Evolutionary conservation across 2,797 vertebrate species (phyloP), one percentile per base, ranked within the genome.

Genomic region (Aeoliscus strigatus): DNA sequence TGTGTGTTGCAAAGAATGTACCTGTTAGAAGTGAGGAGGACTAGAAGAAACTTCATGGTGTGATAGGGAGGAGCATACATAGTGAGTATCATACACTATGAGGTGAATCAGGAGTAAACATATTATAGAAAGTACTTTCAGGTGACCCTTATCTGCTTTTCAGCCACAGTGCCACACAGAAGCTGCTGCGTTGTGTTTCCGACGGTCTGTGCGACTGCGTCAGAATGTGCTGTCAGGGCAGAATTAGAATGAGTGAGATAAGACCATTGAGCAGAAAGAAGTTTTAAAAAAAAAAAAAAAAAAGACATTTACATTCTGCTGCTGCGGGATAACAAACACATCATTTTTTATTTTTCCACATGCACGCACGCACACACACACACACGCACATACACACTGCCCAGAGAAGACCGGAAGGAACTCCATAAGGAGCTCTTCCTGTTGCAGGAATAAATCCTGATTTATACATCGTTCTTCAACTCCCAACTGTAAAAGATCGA

Each of bases 181-280:
- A 53, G 36, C 53, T 57, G 61, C 40, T 62, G 60, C 66, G 76
- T 78, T 59, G 72, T 49, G 62, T 67, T 70, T 60, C 54, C 60
- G 44, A 31, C 48, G 58, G 66, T 57, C 61, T 51, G 65, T 72
- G 69, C 58, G 55, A 63, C 60, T 31, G 61, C 84, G 75, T 79
- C 63, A 55, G 53, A 84, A 84, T 59, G 77, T 84, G 84, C 81
- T 75, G 71, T 65, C 42, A 15, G 67, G 67, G 76, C 76, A 67
- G 75, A 83, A 88, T 84, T 79, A 80, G 68, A 86, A 87, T 82
- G 73, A 67, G 50, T 43, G 47, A 70, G 85, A 87, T 87, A 86
- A 86, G 77, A 63, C 60, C 55, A 57, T 27, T n/a, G n/a, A n/a
- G n/a, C n/a, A n/a, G n/a, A n/a, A n/a, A n/a, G n/a, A n/a, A n/a